Percentiles rank a stretch among this genome's conserved stretches.
These are phyloP conservation scores for Plusia festucae DNA, from an alignment of 2,888 invertebrate species.

Conservation along the genomic window DNA sequence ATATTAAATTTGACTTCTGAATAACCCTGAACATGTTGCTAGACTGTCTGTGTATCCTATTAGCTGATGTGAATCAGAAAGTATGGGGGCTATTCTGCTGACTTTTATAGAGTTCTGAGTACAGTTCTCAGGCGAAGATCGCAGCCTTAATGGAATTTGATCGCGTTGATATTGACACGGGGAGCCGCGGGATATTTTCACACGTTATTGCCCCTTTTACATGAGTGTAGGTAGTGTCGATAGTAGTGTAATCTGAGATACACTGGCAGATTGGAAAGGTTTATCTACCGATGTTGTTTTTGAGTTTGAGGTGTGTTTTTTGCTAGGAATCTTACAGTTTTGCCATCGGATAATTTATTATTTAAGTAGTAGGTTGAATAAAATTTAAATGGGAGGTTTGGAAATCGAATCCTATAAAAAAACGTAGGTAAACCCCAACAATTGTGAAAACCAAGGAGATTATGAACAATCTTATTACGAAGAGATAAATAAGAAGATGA, in stretches of 20 bases:
- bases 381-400: background rate
- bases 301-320: background rate
- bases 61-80: constrained; percentile 50
- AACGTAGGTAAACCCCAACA: background rate
- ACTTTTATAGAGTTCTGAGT: constrained; percentile 63
- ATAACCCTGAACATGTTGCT: constrained; percentile 46
- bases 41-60: constrained; percentile 52
- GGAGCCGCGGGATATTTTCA: constrained; percentile 63
- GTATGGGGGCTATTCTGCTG: constrained; percentile 52
- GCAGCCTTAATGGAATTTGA: constrained; percentile 70
- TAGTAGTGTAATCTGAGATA: constrained; percentile 44
- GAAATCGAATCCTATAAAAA: no score
- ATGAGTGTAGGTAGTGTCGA: constrained; percentile 36
- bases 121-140: constrained; percentile 58
- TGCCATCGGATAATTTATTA: background rate
- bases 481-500: no score
- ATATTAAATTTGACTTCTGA: constrained; percentile 22
- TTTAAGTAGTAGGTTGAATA: background rate
- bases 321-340: background rate
- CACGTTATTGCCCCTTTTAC: constrained; percentile 59
- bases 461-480: background rate
- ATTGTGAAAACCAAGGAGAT: background rate
- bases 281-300: constrained; percentile 28
- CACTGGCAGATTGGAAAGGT: constrained; percentile 33
- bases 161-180: constrained; percentile 69